Base-by-base conservation (phyloP, 2,888 invertebrate species). In the Argyra leucocephala region DNA sequence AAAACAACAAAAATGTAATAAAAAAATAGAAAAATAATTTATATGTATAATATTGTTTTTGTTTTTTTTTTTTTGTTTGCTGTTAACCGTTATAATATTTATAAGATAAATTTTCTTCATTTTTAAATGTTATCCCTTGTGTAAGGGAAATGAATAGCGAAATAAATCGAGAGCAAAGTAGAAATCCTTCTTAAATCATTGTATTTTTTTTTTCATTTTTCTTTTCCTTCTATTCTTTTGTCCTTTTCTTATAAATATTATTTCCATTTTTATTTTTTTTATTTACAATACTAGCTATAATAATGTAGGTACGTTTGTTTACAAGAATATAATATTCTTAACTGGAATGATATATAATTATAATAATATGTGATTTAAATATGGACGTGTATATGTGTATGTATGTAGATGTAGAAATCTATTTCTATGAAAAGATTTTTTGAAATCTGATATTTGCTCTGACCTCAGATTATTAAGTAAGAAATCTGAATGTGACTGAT, bases 71-170 rank as follows among this genome's bases (percentile, higher is more conserved):
- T 10, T 48, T 18, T 18, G 7, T 48, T n/a, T n/a, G n/a, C n/a
- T n/a, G n/a, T n/a, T n/a, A n/a, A 15, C 18, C 9, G 48, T 18
- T 48, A 48, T n/a, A 48, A 48, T 48, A 48, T 48, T 48, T 48
- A 48, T 48, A 5, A 48, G 48, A n/a, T 48, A 48, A 5, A 37
- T 15, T 37, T 9, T 37, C 12, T 18, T 5, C 15, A 18, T 48
- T 48, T 48, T 48, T 2, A 48, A 48, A 48, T 48, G 48, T 48
- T 48, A 48, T 48, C 48, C 48, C 48, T 48, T 48, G 48, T 48
- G 48, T 18, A 48, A 48, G n/a, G n/a, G n/a, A 48, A 15, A 48
- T 18, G 5, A 18, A 48, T 15, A 48, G n/a, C 48, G 18, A 15
- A 48, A 9, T 48, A 18, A 48, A 18, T 48, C n/a, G n/a, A 48